Conservation (phyloP, 2,797 vertebrate genomes). For the Gephyroberyx darwinii region DNA sequence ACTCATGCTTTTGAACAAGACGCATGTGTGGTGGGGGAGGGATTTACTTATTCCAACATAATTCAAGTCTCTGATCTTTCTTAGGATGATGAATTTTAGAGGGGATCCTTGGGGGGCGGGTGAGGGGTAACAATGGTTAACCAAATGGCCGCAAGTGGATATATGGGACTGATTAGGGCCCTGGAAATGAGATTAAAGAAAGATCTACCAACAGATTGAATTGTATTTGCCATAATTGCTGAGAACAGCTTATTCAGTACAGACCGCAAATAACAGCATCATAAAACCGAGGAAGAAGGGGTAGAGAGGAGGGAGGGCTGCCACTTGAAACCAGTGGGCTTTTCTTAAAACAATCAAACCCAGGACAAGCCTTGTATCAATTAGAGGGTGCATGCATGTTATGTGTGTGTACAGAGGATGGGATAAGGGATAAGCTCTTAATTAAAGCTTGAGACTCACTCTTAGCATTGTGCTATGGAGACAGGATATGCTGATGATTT, state of each 20-base stretch:
- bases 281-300: constrained; percentile 69
- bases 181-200: constrained; percentile 82
- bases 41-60: constrained; percentile 61
- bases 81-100: constrained; percentile 73
- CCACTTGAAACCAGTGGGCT: constrained; percentile 64
- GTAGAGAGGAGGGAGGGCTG: constrained; percentile 52
- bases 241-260: constrained; percentile 83
- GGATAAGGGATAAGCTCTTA: constrained; percentile 42
- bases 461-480: neutral
- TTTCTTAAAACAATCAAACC: constrained; percentile 70
- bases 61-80: constrained; percentile 72
- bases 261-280: constrained; percentile 74
- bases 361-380: constrained; percentile 68
- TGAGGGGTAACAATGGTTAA: constrained; percentile 67
- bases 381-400: constrained; percentile 61
- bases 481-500: constrained; percentile 11
- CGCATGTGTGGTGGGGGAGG: constrained; percentile 52
- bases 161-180: constrained; percentile 79
- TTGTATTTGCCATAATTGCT: constrained; percentile 77
- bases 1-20: constrained; percentile 37
- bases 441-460: constrained; percentile 7
- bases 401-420: constrained; percentile 41
- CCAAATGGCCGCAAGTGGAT: constrained; percentile 66
- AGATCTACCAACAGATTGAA: constrained; percentile 80
- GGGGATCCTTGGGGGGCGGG: constrained; percentile 63